These are phyloP conservation scores for Rhinogobius similis DNA, from an alignment of 2,113 vertebrate species.

Conservation along the genomic window DNA sequence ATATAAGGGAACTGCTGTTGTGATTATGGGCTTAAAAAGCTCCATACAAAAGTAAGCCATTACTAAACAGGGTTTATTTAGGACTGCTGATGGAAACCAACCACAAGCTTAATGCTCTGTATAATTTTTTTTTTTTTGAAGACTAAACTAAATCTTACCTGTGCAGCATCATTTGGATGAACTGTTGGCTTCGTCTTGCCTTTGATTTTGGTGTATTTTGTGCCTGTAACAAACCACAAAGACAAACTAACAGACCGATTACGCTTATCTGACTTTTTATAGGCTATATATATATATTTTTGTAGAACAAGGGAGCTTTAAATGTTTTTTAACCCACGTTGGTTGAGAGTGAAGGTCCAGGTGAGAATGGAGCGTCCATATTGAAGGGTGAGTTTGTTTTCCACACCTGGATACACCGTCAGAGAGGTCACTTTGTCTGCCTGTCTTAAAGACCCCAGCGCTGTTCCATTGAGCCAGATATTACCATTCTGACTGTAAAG, in stretches of 20 bases:
- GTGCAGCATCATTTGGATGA: constrained; percentile 23
- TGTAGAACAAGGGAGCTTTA: too few species aligned
- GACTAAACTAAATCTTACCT: constrained; percentile 34
- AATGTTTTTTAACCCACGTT: constrained; percentile 57
- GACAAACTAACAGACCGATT: background rate
- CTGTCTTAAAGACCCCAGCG: constrained; percentile 36
- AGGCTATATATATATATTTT: too few species aligned
- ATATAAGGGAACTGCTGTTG: too few species aligned
- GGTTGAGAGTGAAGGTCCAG: constrained; percentile 57
- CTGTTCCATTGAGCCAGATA: constrained; percentile 56
- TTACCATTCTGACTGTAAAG: constrained; percentile 44
- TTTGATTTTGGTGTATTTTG: constrained; percentile 40
- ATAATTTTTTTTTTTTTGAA: too few species aligned
- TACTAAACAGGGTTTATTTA: too few species aligned
- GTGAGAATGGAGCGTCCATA: constrained; percentile 8
- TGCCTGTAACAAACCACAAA: constrained; percentile 37
- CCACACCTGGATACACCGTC: constrained; percentile 43
- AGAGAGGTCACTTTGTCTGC: constrained; percentile 55
- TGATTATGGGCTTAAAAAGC: too few species aligned
- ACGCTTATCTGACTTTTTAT: background rate
- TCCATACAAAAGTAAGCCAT: too few species aligned
- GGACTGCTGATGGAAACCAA: too few species aligned
- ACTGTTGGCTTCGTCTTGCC: constrained; percentile 35
- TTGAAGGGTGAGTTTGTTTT: constrained; percentile 49
- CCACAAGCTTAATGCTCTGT: too few species aligned